Percentiles rank a stretch among this genome's conserved stretches.
phyloP scores from a whole-genome alignment of 2,113 vertebrate genomes.

The Aphyosemion australe region DNA sequence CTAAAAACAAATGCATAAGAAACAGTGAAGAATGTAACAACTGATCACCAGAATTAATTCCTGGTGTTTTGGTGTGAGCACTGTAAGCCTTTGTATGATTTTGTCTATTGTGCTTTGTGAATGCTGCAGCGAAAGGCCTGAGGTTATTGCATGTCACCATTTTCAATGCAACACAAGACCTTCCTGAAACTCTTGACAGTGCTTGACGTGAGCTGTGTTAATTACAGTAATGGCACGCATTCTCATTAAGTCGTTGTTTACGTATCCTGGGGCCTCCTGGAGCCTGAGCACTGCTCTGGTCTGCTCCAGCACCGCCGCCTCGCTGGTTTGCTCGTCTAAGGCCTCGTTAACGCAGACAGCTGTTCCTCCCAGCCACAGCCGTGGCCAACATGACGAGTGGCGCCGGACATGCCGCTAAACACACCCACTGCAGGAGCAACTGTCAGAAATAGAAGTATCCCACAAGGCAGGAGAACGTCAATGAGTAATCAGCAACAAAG shows the following conservation, averaged over 20 bases:
- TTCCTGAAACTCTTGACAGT: conserved; percentile 76
- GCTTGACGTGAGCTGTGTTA: conserved; percentile 81
- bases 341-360: conserved; percentile 80
- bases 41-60: too few species aligned
- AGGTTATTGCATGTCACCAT: conserved; percentile 52
- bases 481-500: conserved; percentile 70
- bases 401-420: conserved; percentile 62
- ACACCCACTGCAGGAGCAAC: conserved; percentile 53
- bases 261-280: conserved; percentile 68
- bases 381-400: conserved; percentile 58
- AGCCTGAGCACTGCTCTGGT: conserved; percentile 61
- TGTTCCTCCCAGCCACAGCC: conserved; percentile 78
- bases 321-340: conserved; percentile 51
- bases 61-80: neutral
- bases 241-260: conserved; percentile 82
- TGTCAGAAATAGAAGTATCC: conserved; percentile 68
- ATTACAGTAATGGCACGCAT: conserved; percentile 82
- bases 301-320: conserved; percentile 56
- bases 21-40: too few species aligned
- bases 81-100: neutral
- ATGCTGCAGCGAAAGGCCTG: conserved; percentile 39
- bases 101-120: conserved; percentile 4
- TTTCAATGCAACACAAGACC: conserved; percentile 63
- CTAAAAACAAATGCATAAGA: too few species aligned
- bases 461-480: conserved; percentile 69